These are phyloP conservation scores for Marcusenius ussheri DNA, from an alignment of 2,113 vertebrate species.

Conservation along the genomic window DNA sequence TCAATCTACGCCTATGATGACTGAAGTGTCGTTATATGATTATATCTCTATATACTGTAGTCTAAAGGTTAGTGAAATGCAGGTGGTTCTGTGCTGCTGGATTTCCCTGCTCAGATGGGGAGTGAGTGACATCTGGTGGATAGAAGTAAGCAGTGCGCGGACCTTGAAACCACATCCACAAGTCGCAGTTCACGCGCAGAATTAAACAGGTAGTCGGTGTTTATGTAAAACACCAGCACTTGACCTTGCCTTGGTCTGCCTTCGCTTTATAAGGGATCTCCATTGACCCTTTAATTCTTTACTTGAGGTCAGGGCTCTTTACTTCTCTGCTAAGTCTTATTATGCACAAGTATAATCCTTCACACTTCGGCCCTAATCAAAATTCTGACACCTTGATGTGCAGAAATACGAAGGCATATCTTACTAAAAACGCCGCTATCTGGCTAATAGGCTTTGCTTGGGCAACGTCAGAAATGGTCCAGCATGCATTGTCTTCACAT, in stretches of 20 bases:
- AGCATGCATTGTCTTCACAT: background rate
- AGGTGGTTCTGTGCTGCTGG: background rate
- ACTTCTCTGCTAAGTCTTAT: background rate
- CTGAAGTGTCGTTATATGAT: background rate
- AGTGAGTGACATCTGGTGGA: constrained; percentile 8
- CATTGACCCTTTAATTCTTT: background rate
- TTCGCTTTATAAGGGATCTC: background rate
- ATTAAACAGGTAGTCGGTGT: background rate
- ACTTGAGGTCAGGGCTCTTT: background rate
- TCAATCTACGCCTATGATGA: background rate
- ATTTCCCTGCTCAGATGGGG: background rate
- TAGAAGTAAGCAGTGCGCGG: background rate
- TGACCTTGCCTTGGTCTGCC: background rate
- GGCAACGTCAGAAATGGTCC: background rate
- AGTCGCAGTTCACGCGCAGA: background rate
- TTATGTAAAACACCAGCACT: background rate
- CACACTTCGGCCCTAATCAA: background rate
- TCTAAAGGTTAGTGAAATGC: background rate
- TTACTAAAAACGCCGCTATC: background rate
- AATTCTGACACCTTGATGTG: background rate
- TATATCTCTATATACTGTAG: background rate
- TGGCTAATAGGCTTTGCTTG: background rate
- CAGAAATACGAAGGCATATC: background rate
- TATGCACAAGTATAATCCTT: background rate
- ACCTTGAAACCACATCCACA: background rate